Conservation (phyloP, 2,113 vertebrate genomes). For the Lophius piscatorius region DNA sequence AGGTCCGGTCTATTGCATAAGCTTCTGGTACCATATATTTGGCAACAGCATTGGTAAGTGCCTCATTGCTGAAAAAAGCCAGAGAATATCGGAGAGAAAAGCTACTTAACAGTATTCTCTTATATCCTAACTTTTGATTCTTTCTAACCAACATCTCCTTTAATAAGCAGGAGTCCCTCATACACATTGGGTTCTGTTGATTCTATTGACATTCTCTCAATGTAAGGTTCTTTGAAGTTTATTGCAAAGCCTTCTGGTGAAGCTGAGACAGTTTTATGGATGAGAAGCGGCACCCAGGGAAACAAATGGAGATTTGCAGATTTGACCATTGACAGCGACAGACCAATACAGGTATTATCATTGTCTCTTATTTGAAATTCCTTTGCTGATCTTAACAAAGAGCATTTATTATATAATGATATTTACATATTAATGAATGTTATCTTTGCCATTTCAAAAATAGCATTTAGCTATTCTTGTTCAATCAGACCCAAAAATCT, state of each 20-base stretch:
- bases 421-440: too few relatives aligned
- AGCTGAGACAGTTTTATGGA: conserved; percentile 72
- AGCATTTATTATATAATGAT: not conserved
- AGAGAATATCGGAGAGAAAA: not conserved
- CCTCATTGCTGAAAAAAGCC: not conserved
- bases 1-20: conserved; percentile 67
- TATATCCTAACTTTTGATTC: too few relatives aligned
- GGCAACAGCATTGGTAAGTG: conserved; percentile 75
- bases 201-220: not conserved
- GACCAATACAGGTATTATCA: conserved; percentile 70
- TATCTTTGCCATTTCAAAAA: too few relatives aligned
- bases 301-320: conserved; percentile 81
- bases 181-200: not conserved
- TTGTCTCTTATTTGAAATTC: rapidly evolving
- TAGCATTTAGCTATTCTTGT: too few relatives aligned
- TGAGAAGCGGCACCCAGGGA: conserved; percentile 79
- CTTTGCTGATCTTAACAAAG: not conserved
- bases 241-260: conserved; percentile 65
- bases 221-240: conserved; percentile 75
- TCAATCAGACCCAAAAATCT: too few relatives aligned
- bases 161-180: not conserved
- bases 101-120: not conserved
- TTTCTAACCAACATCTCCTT: not conserved
- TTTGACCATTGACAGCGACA: conserved; percentile 71
- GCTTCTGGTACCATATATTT: conserved; percentile 80